Evolutionary conservation across 1,140 invertebrate genomes (phyloP).

Genomic region (Drosophila nebulosa): DNA sequence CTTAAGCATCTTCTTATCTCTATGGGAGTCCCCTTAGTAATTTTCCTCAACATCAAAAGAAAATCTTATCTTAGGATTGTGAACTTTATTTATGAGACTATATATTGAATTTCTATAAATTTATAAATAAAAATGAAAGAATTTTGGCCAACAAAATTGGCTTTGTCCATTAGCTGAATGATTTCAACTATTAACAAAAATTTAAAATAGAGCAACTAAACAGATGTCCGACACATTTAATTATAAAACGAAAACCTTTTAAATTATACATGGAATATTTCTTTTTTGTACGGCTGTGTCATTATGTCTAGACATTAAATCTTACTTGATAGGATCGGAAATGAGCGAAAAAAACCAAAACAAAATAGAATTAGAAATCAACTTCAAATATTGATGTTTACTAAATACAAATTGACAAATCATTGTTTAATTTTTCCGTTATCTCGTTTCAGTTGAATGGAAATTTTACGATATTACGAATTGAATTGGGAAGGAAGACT

Average conservation of each 20-base stretch:
- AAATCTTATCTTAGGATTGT: not conserved
- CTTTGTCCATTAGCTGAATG: no score
- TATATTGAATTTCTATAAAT: not conserved
- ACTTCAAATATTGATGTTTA: not conserved
- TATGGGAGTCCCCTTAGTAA: not conserved
- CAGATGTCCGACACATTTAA: not conserved
- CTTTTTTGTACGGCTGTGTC: not conserved
- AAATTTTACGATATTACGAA: not conserved
- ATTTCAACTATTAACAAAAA: no score
- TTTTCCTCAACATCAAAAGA: not conserved
- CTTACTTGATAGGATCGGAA: constrained; percentile 8
- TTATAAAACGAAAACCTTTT: not conserved
- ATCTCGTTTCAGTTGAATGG: not conserved
- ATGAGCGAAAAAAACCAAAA: not conserved
- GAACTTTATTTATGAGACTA: not conserved
- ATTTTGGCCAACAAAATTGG: no score
- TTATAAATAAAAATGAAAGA: not conserved
- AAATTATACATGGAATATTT: not conserved
- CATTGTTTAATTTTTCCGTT: not conserved
- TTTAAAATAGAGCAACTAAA: not conserved
- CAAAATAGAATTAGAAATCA: no score
- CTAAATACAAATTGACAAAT: not conserved
- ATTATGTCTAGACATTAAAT: constrained; percentile 30
- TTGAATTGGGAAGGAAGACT: no score
- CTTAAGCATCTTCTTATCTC: not conserved